Base-by-base conservation (phyloP, 2,888 invertebrate species). In the Iselma pallidipennis region DNA sequence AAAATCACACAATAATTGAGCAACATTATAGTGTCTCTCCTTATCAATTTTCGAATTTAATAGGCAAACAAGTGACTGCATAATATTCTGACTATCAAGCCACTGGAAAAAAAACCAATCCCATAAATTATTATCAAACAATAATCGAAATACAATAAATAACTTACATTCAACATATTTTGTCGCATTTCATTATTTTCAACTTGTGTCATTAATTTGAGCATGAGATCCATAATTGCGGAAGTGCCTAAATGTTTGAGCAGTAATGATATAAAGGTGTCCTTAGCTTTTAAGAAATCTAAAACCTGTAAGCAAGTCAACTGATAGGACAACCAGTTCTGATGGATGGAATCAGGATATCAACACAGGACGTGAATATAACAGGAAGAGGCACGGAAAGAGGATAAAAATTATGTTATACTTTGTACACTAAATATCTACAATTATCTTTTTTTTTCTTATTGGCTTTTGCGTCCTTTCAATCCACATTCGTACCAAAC, bases 321-420 rank as follows among this genome's bases (percentile, higher is more conserved):
- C 86, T 95, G 93, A 87, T 93, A 92, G 82, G 92, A 90, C 84
- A 92, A 92, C 92, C 94, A 95, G 86, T 95, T 92, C 92, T 92
- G 82, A 21, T 23, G 70, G 73, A 31, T n/a, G 50, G 67, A 66
- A 63, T 50, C 55, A 59, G 71, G 70, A 71, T 66, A 64, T 68
- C 67, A 65, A 66, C 64, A 59, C 50, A 65, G 68, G 69, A 59
- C 59, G 61, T 55, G 57, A 60, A 59, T 59, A 51, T 57, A 57
- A 57, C 55, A 55, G 49, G 64, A 65, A 68, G 49, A 62, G 63
- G 65, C 55, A 59, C 60, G 65, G 70, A 66, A 69, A 71, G 72
- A 65, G 68, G 66, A 61, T 67, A 65, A 67, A 68, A 68, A 68
- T 62, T 54, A 48, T 68, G 68, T 71, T 73, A 73, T 67, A 70